phyloP scores from a whole-genome alignment of 2,113 vertebrate genomes.

The Calonectris borealis region DNA sequence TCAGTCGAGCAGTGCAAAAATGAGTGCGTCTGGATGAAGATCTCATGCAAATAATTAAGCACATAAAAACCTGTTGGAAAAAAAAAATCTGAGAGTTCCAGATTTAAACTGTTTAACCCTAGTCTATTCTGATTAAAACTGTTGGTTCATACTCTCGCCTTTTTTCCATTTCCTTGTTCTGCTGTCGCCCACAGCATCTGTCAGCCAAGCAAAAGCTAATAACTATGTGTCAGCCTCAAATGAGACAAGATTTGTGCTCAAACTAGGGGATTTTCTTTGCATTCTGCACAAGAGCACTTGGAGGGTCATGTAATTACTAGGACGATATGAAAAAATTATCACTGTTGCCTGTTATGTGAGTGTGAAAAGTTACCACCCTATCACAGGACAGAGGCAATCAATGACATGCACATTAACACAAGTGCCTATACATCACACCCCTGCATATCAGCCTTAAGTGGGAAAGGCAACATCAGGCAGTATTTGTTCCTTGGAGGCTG shows the following conservation, averaged over 20 bases:
- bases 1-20: background rate
- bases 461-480: conserved; percentile 29
- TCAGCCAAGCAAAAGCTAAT: conserved; percentile 57
- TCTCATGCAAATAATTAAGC: background rate
- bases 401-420: background rate
- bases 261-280: conserved; percentile 30
- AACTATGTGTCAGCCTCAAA: conserved; percentile 43
- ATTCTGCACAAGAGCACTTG: conserved; percentile 54
- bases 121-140: background rate
- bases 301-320: conserved; percentile 58
- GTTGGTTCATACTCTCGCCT: background rate
- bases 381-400: conserved; percentile 5
- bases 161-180: conserved; percentile 33
- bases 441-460: conserved; percentile 3
- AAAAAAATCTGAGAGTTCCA: background rate
- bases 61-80: background rate
- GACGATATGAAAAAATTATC: conserved; percentile 57
- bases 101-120: background rate
- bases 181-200: conserved; percentile 15
- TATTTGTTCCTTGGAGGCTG: background rate
- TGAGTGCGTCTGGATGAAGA: background rate
- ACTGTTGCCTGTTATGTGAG: conserved; percentile 8
- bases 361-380: conserved; percentile 4
- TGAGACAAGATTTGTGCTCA: conserved; percentile 38
- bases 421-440: background rate